Evolutionary conservation across 1,140 invertebrate genomes (phyloP).

Genomic region (Bicyclus anynana): DNA sequence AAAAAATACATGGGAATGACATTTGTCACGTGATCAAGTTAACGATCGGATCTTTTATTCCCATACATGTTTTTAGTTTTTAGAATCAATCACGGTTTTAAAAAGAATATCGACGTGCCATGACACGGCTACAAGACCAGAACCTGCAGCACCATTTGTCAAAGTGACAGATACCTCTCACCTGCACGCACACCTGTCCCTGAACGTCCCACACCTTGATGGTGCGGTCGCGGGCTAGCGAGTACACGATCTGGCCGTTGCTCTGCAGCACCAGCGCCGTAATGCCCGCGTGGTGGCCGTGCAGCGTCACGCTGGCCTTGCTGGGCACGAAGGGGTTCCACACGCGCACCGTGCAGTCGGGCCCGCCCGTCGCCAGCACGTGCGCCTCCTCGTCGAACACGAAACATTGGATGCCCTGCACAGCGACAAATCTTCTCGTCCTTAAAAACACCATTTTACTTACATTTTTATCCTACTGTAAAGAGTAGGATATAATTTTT

Average conservation of each 20-base stretch:
- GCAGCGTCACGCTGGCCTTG: constrained; percentile 79
- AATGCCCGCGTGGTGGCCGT: constrained; percentile 84
- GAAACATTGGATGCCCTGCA: constrained; percentile 79
- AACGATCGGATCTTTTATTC: too few species aligned
- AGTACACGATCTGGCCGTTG: constrained; percentile 71
- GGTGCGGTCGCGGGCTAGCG: constrained; percentile 81
- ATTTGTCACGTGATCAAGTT: too few species aligned
- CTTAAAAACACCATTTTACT: too few species aligned
- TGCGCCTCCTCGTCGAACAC: constrained; percentile 77
- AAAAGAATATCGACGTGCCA: too few species aligned
- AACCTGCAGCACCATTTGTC: too few species aligned
- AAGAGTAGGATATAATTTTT: too few species aligned
- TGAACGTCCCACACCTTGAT: constrained; percentile 85
- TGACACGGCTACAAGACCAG: too few species aligned
- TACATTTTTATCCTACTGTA: too few species aligned
- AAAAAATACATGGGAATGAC: too few species aligned
- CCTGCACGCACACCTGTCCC: constrained; percentile 79
- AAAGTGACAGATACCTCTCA: constrained; percentile 27
- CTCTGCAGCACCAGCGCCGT: constrained; percentile 81
- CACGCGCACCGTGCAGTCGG: constrained; percentile 83
- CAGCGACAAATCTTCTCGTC: too few species aligned
- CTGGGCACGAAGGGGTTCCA: constrained; percentile 87
- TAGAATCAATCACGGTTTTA: too few species aligned
- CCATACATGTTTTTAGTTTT: too few species aligned
- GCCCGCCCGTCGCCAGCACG: constrained; percentile 83